Conservation (phyloP, 2,797 vertebrate genomes). For the Myotis findleyi region DNA sequence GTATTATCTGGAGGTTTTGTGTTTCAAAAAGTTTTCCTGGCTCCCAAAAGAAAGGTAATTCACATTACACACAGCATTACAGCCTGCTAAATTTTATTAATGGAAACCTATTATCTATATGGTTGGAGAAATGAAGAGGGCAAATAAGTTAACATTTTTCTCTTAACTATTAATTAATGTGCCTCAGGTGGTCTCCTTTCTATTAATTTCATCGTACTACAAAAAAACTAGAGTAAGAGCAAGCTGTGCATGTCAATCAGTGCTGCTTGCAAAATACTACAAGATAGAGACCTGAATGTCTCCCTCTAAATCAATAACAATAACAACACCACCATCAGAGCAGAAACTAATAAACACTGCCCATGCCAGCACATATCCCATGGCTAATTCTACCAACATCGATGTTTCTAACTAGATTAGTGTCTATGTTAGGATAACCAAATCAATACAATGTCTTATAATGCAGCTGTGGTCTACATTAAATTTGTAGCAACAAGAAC, state of each 20-base stretch:
- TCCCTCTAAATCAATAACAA: constrained; percentile 51
- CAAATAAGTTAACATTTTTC: constrained; percentile 72
- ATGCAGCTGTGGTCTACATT: not conserved
- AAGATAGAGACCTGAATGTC: not conserved
- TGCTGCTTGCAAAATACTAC: constrained; percentile 39
- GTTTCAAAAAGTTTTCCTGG: not conserved
- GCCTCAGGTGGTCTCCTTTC: constrained; percentile 62
- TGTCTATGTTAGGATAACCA: constrained; percentile 18
- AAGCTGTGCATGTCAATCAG: constrained; percentile 28
- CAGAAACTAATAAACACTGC: not conserved
- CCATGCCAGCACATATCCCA: not conserved
- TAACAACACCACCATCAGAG: not conserved
- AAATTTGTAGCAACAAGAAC: not conserved
- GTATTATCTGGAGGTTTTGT: not conserved
- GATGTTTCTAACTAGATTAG: constrained; percentile 25
- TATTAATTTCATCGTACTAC: constrained; percentile 63
- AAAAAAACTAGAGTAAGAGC: constrained; percentile 53
- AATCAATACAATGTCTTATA: constrained; percentile 20
- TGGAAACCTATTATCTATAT: constrained; percentile 57
- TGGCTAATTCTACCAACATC: not conserved
- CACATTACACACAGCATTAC: not conserved
- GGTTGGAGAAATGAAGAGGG: constrained; percentile 58
- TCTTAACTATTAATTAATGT: constrained; percentile 77
- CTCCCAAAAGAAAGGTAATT: constrained; percentile 49
- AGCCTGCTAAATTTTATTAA: constrained; percentile 59